Evolutionary conservation across 2,888 invertebrate genomes (phyloP), one percentile per base, ranked within the genome.

Genomic region (Scaptomyza cyrtandrae): DNA sequence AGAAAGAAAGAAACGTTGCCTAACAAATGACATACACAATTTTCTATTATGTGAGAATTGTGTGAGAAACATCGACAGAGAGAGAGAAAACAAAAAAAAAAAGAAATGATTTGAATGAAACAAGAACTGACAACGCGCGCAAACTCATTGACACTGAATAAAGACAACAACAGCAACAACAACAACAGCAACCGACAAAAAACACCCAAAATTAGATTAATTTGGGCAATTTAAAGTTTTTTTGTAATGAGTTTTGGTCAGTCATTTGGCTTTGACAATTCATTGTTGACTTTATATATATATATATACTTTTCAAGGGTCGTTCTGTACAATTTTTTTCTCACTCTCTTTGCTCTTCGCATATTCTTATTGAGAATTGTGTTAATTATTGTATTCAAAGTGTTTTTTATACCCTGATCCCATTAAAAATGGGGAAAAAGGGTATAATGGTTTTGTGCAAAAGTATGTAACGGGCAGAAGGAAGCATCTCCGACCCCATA

Each of bases 161-260:
- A 57, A 56, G 46, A 50, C 48, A 53, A 41, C 46, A 67, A 68
- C 68, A 62, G 63, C 13, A 55, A 50, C 48, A 53, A 41, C 46
- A 67, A 68, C 68, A 62, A 65, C 13, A 55, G 37, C 57, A 71
- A 60, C 73, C 69, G 67, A 68, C 66, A 65, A 71, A 60, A 43
- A 67, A 65, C 75, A 65, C 75, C 69, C 63, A 73, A 68, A 77
- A 88, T 84, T 82, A 86, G 88, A 90, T 90, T 90, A 89, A 90
- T 90, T 89, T 86, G 85, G 78, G 86, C 80, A 88, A 89, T 90
- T 90, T 80, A 76, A 86, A 82, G 81, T 84, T 89, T 89, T 75
- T 82, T 89, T 88, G 86, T 90, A 89, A 90, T 89, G 89, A 86
- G 74, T 82, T 82, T 80, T 80, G 78, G 75, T 80, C 83, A 79